Evolutionary conservation across 2,113 vertebrate genomes (phyloP), one percentile per base, ranked within the genome.

Genomic region (Semnornis frantzii): DNA sequence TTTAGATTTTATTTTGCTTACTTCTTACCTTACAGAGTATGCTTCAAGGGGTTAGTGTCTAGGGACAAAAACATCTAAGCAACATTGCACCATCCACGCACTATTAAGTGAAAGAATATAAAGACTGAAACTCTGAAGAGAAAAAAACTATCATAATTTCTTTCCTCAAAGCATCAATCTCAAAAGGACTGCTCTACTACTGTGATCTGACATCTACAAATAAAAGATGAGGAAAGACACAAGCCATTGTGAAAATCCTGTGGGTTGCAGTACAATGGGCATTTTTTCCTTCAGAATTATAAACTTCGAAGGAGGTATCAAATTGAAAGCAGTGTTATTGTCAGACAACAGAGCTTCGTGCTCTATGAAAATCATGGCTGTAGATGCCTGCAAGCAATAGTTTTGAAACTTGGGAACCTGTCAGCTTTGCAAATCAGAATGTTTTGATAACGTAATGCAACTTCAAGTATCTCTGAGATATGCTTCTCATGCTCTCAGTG

Each of bases 321-420:
- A 95, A 94, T 84, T 96, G 89, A 89, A 96, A 96, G 82, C 93
- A 96, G 90, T 88, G 39, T 37, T 82, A 55, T 89, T 82, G 86
- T 93, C 62, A 92, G 73, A 85, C 73, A 90, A 31, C 48, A 78
- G 80, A 31, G 24, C 48, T 93, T 96, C 85, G 76, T 85, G 87
- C 71, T 85, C 75, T 70, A 14, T 68, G 58, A 82, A n/a, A 83
- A 50, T 82, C 71, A 21, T 8, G 23, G 55, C 34, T 87, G 50
- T 78, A 91, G 74, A 84, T 93, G 74, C 85, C 87, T 92, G 39
- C 4, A 2, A 95, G 75, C 55, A 85, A 37, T 30, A 50, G 50
- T 62, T 94, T 69, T 55, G 54, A 78, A 88, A 86, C 23, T 63
- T 0, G 0, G 60, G 65, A 95, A 87, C 37, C 69, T 87, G 74